phyloP scores from a whole-genome alignment of 1,140 invertebrate species.

The Dendrolimus kikuchii region DNA sequence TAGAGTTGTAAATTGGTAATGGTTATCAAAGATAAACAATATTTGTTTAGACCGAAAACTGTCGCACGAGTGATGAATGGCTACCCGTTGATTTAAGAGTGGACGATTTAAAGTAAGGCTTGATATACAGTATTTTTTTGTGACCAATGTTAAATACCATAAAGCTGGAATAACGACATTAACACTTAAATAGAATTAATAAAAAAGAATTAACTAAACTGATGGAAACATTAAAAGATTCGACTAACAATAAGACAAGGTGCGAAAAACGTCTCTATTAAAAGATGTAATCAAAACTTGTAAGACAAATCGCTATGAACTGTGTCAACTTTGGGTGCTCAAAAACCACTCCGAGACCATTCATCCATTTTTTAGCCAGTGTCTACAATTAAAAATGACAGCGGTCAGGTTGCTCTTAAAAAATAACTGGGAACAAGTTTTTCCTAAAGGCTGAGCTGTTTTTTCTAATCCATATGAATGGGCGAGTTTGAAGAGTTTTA shows the following conservation, averaged over 20 bases:
- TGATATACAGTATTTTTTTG: conserved; percentile 36
- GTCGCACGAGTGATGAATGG: conserved; percentile 53
- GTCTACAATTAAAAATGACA: conserved; percentile 53
- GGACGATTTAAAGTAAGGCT: conserved; percentile 39
- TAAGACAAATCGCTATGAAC: conserved; percentile 59
- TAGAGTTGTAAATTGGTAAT: conserved; percentile 19
- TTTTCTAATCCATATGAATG: conserved; percentile 35
- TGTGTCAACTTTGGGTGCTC: conserved; percentile 56
- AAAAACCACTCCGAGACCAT: conserved; percentile 36
- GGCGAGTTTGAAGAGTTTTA: conserved; percentile 37
- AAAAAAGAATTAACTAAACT: conserved; percentile 8
- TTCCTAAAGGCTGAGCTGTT: conserved; percentile 27
- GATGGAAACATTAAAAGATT: conserved; percentile 24
- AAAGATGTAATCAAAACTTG: conserved; percentile 51
- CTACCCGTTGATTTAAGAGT: conserved; percentile 46
- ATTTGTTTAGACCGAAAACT: conserved; percentile 30
- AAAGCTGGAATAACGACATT: conserved; percentile 41
- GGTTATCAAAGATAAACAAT: conserved; percentile 2
- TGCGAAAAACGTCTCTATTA: conserved; percentile 45
- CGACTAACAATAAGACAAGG: conserved; percentile 37
- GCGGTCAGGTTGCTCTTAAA: conserved; percentile 54
- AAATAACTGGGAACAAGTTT: conserved; percentile 36
- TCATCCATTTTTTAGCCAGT: conserved; percentile 51
- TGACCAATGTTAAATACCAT: conserved; percentile 31
- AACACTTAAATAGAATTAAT: conserved; percentile 5